Evolutionary conservation across 2,888 invertebrate genomes (phyloP).

Genomic region (Crepidodera aurea): DNA sequence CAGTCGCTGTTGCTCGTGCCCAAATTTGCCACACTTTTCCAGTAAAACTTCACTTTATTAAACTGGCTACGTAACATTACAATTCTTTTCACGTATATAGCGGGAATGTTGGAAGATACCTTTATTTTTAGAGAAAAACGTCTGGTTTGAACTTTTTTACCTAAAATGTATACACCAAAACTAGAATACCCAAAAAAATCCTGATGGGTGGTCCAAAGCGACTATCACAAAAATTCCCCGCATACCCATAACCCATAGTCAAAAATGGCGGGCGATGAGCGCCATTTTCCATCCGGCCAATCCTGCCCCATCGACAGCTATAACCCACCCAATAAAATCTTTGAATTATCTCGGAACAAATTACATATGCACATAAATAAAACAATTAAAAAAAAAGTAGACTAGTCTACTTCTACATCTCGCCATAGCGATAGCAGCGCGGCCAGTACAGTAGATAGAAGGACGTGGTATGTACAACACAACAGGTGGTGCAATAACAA

Average conservation of each 20-base stretch:
- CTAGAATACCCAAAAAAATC: too few relatives aligned
- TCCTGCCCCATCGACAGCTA: slow-evolving; percentile 39
- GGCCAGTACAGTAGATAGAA: slow-evolving; percentile 9
- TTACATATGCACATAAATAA: slow-evolving; percentile 45
- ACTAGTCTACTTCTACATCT: slow-evolving; percentile 44
- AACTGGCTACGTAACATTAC: too few relatives aligned
- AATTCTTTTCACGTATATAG: too few relatives aligned
- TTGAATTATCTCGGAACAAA: slow-evolving; percentile 42
- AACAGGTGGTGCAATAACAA: slow-evolving; percentile 20
- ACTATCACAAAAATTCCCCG: slow-evolving; percentile 22
- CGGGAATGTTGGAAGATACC: too few relatives aligned
- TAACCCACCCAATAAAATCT: slow-evolving; percentile 47
- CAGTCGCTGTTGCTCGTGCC: too few relatives aligned
- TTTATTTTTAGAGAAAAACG: too few relatives aligned
- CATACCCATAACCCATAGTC: slow-evolving; percentile 26
- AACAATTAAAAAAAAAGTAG: slow-evolving; percentile 47
- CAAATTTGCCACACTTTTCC: too few relatives aligned
- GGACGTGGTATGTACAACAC: slow-evolving; percentile 18
- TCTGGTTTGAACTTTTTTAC: too few relatives aligned
- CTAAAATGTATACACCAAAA: too few relatives aligned
- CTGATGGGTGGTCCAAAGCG: neutral
- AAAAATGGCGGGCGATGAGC: slow-evolving; percentile 48
- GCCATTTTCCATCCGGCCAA: slow-evolving; percentile 48
- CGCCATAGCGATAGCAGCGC: slow-evolving; percentile 43
- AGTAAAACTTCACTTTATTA: too few relatives aligned